Evolutionary conservation across 1,140 invertebrate genomes (phyloP).

Genomic region (Atta texana): DNA sequence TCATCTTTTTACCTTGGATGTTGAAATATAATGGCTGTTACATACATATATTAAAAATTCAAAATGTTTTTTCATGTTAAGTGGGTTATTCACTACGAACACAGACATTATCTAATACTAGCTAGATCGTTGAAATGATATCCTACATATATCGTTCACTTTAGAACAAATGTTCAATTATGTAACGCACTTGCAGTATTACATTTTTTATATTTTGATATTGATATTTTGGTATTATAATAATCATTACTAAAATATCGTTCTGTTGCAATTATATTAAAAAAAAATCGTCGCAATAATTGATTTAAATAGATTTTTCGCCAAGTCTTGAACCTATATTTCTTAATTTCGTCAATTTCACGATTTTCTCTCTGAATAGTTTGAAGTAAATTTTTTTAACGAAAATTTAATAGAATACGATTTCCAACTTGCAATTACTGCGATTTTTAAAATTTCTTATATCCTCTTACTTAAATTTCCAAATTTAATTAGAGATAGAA

Average conservation of each 20-base stretch:
- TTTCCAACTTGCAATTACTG: not conserved
- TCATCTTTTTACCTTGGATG: not conserved
- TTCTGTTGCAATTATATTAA: not conserved
- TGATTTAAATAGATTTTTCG: constrained; percentile 12
- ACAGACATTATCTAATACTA: constrained; percentile 4
- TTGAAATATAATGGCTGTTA: not conserved
- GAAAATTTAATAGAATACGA: not conserved
- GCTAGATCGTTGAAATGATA: not conserved
- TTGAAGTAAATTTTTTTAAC: not conserved
- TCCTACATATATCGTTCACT: constrained; percentile 13
- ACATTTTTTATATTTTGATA: constrained; percentile 10
- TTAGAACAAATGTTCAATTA: not conserved
- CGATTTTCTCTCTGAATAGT: not conserved
- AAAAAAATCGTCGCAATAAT: not conserved
- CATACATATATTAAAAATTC: not conserved
- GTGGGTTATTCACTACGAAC: not conserved
- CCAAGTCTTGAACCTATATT: not conserved
- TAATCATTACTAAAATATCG: not conserved
- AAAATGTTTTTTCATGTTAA: constrained; percentile 11
- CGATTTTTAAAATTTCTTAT: not conserved
- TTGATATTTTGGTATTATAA: not conserved
- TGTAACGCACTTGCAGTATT: not conserved
- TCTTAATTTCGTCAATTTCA: not conserved
- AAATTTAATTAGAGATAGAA: constrained; percentile 6
- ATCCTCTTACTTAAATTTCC: not conserved